Conservation (phyloP, 2,888 invertebrate genomes). For the Orchestes rusci region DNA sequence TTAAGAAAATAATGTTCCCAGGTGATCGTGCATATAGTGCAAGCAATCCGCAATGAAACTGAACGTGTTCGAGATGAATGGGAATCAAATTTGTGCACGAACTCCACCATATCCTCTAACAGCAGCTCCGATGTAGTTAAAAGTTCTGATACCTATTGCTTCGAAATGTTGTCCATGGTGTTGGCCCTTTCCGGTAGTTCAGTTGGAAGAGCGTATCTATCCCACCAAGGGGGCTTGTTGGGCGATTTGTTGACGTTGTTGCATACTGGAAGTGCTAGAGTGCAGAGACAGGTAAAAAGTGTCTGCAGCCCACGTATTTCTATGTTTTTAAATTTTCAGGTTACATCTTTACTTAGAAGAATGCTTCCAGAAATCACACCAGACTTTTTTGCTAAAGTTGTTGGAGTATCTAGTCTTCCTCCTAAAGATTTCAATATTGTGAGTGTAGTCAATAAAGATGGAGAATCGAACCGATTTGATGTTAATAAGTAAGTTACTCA, state of each 20-base stretch:
- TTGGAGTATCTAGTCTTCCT: constrained; percentile 64
- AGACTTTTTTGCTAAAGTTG: constrained; percentile 67
- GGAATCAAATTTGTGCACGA: constrained; percentile 61
- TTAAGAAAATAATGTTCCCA: constrained; percentile 34
- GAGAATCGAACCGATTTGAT: constrained; percentile 46
- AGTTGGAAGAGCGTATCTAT: constrained; percentile 83
- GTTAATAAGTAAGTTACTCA: constrained; percentile 41
- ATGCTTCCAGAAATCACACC: constrained; percentile 89
- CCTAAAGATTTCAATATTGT: constrained; percentile 72
- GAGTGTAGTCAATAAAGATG: constrained; percentile 48
- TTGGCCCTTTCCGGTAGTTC: constrained; percentile 87
- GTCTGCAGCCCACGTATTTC: too few species aligned
- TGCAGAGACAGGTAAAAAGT: constrained; percentile 70
- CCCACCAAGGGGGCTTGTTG: constrained; percentile 79
- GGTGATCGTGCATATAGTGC: constrained; percentile 84
- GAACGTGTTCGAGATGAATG: constrained; percentile 83
- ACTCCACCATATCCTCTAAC: constrained; percentile 40
- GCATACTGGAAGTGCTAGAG: constrained; percentile 90
- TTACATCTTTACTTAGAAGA: constrained; percentile 76
- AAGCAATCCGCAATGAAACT: constrained; percentile 86
- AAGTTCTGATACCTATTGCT: constrained; percentile 85
- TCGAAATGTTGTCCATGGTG: constrained; percentile 95
- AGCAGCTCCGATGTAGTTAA: constrained; percentile 43
- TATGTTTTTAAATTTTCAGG: constrained; percentile 53
- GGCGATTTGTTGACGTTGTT: constrained; percentile 78